Percentiles rank a stretch among this genome's conserved stretches.
Conservation (phyloP, 2,113 vertebrate species). For the Etheostoma spectabile region DNA sequence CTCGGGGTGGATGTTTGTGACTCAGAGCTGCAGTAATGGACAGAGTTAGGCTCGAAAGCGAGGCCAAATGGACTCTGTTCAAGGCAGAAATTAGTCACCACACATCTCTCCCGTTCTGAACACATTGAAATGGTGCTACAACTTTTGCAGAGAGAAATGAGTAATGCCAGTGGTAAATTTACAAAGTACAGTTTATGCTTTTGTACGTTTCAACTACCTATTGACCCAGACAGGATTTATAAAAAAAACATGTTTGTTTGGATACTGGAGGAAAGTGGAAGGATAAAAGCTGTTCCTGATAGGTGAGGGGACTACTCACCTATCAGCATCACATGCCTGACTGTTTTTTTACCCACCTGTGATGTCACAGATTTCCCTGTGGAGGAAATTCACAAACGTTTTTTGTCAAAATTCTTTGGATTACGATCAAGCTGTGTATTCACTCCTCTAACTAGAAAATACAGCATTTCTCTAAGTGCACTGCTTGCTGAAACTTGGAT, state of each 20-base stretch:
- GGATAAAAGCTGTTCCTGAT: constrained; percentile 13
- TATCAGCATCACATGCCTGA: neutral
- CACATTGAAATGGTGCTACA: constrained; percentile 36
- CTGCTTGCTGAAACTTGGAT: constrained; percentile 63
- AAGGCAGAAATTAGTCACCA: constrained; percentile 72
- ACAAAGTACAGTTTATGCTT: constrained; percentile 41
- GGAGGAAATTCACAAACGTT: constrained; percentile 23
- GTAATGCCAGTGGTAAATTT: constrained; percentile 38
- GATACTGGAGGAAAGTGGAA: neutral
- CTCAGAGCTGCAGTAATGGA: constrained; percentile 73
- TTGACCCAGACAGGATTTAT: constrained; percentile 15
- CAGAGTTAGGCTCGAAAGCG: constrained; percentile 51
- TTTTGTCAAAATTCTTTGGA: constrained; percentile 39
- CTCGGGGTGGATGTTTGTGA: constrained; percentile 74
- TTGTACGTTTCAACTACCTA: constrained; percentile 31
- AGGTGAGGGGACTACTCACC: constrained; percentile 13
- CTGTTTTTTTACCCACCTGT: constrained; percentile 21
- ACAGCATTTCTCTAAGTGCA: constrained; percentile 49
- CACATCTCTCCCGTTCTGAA: constrained; percentile 48
- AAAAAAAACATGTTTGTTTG: constrained; percentile 20
- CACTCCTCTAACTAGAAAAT: constrained; percentile 55
- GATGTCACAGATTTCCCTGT: constrained; percentile 31
- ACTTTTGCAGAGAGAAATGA: constrained; percentile 48
- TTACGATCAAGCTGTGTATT: constrained; percentile 48
- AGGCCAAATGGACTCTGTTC: constrained; percentile 70